Conservation (phyloP, 2,888 invertebrate genomes). For the Abscondita cerata region DNA sequence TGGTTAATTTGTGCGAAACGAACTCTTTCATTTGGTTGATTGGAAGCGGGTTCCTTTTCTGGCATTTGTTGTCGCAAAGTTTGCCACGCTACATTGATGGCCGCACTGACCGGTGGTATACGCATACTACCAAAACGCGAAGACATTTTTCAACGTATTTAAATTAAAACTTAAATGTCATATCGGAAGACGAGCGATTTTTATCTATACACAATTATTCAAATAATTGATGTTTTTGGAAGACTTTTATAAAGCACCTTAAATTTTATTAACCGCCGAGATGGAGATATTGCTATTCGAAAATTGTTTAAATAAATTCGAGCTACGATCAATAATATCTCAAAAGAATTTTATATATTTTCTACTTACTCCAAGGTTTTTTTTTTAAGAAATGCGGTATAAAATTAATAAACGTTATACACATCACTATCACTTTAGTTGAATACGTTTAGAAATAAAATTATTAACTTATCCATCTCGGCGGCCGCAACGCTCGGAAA, state of each 20-base stretch:
- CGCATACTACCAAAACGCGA: conserved; percentile 70
- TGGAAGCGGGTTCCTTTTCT: conserved; percentile 62
- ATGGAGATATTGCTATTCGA: conserved; percentile 43
- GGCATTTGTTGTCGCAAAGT: conserved; percentile 81
- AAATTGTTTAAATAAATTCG: conserved; percentile 17
- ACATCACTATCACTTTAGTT: conserved; percentile 38
- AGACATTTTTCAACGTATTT: background rate
- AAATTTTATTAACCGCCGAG: conserved; percentile 47
- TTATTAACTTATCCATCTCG: conserved; percentile 52
- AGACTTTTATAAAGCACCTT: conserved; percentile 19
- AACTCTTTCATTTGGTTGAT: conserved; percentile 47
- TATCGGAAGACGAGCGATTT: conserved; percentile 34
- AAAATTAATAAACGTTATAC: too few relatives aligned
- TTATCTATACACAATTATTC: conserved; percentile 24
- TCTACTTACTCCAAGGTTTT: background rate
- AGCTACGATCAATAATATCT: conserved; percentile 24
- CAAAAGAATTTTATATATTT: background rate
- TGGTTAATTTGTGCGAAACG: conserved; percentile 50
- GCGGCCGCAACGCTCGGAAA: conserved; percentile 51
- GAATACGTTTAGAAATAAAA: conserved; percentile 45
- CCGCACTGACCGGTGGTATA: conserved; percentile 77
- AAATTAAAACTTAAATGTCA: background rate
- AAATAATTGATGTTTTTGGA: too few relatives aligned
- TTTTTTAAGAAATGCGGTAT: too few relatives aligned
- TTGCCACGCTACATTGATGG: conserved; percentile 83